phyloP scores from a whole-genome alignment of 2,113 vertebrate genomes.

The Pipa parva region DNA sequence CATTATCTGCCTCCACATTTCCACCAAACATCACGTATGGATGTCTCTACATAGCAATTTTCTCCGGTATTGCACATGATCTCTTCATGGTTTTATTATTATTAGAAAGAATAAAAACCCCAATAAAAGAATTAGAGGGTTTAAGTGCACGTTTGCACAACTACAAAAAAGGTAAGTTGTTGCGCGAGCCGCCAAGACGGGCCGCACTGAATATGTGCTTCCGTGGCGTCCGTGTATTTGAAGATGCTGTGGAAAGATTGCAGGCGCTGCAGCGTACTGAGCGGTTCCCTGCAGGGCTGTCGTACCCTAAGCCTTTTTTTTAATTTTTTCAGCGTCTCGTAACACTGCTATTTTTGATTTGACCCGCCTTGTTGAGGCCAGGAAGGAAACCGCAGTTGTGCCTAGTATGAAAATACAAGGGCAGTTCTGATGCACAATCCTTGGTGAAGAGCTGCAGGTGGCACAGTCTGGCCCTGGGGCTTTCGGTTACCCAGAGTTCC shows the following conservation, averaged over 20 bases:
- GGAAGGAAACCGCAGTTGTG: constrained; percentile 30
- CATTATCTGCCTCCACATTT: constrained; percentile 15
- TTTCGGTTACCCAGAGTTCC: constrained; percentile 47
- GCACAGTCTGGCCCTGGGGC: constrained; percentile 31
- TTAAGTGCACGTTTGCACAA: constrained; percentile 27
- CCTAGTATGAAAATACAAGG: constrained; percentile 29
- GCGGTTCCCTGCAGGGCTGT: constrained; percentile 4
- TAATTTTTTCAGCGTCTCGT: constrained; percentile 34
- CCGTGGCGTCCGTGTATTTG: constrained; percentile 21
- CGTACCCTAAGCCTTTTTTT: constrained; percentile 7
- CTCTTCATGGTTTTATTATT: constrained; percentile 30
- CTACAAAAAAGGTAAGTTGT: constrained; percentile 35
- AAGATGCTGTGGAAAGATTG: constrained; percentile 36
- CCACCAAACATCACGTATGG: constrained; percentile 13
- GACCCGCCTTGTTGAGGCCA: constrained; percentile 18
- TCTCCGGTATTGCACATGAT: constrained; percentile 33
- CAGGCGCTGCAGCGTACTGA: constrained; percentile 17
- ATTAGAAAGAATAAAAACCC: constrained; percentile 32
- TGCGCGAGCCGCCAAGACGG: constrained; percentile 3
- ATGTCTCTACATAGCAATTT: constrained; percentile 34
- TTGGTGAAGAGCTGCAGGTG: constrained; percentile 29
- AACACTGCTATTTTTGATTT: constrained; percentile 32
- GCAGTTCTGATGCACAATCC: constrained; percentile 37
- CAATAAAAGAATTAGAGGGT: constrained; percentile 10
- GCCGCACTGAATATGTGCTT: constrained; percentile 5